Conservation (phyloP, 2,113 vertebrate genomes). For the Haemorhous mexicanus region DNA sequence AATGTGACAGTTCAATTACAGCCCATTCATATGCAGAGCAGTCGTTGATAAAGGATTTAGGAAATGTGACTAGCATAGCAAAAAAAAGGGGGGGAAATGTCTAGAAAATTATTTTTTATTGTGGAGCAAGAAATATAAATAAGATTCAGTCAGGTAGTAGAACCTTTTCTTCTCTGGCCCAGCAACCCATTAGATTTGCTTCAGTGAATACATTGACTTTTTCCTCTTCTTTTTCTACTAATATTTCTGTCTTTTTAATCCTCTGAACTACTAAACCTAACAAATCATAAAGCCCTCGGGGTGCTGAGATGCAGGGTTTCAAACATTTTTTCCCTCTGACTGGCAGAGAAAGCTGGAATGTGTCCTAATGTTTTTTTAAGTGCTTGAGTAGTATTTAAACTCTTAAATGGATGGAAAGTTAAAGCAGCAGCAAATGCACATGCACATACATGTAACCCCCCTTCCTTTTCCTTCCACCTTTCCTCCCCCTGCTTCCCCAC, state of each 20-base stretch:
- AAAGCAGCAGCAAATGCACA: constrained; percentile 45
- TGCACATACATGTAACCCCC: constrained; percentile 10
- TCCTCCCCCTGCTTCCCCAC: background rate
- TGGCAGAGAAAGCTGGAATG: constrained; percentile 73
- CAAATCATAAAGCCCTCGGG: constrained; percentile 75
- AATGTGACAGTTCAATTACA: constrained; percentile 83
- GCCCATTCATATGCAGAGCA: constrained; percentile 83
- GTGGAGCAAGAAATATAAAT: constrained; percentile 75
- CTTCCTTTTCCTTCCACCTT: constrained; percentile 5
- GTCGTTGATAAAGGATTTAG: constrained; percentile 78
- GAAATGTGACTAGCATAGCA: constrained; percentile 81
- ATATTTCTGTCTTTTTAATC: constrained; percentile 79
- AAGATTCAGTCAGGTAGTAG: constrained; percentile 72
- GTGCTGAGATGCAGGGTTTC: constrained; percentile 70
- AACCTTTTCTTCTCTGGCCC: constrained; percentile 65
- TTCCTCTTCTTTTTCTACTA: constrained; percentile 59
- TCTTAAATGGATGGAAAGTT: constrained; percentile 68
- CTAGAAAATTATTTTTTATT: constrained; percentile 75
- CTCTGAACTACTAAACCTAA: constrained; percentile 74
- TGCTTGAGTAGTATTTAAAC: constrained; percentile 73
- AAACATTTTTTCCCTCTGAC: constrained; percentile 61
- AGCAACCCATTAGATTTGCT: constrained; percentile 74
- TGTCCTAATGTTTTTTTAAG: constrained; percentile 78
- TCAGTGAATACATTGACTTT: constrained; percentile 67
- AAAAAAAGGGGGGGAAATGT: constrained; percentile 36